Evolutionary conservation across 2,888 invertebrate species (phyloP), one percentile per base, ranked within the genome.

Genomic region (Gerris lacustris): DNA sequence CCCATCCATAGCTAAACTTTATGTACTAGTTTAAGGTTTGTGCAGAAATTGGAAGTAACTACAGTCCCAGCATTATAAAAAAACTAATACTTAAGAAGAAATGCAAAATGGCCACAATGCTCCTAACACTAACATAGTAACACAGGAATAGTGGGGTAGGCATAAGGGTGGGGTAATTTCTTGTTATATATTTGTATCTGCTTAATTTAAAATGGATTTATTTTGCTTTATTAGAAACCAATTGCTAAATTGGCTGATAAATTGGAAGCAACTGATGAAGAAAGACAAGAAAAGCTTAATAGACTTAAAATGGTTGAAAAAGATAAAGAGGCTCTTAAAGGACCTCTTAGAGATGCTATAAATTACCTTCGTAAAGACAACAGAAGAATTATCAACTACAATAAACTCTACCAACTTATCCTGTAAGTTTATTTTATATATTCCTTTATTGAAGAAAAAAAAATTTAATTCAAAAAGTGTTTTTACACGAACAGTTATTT

Each of bases 361-460:
- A 86, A 88, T 67, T 89, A 87, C 77, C 83, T 98, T 76, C 87
- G 87, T 75, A 79, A 87, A 31, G 92, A 95, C 79, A 99, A 99
- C 79, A 84, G 84, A 5, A 82, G 89, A 1, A 84, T 86, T 2
- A 82, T 85, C 69, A 85, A 86, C 4, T 87, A 88, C 77, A 92
- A 92, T 81, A 84, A 86, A 76, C 79, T 90, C 45, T 85, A 86
- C 75, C 92, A 94, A 80, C 86, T 86, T 77, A 84, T 87, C 77
- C 83, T 86, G 87, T 87, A 77, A 82, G 84, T 79, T 67, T 63
- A 71, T 15, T 66, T 18, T 62, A 62, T 62, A n/a, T 62, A n/a
- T n/a, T 62, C 15, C 62, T 62, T 62, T 62, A 71, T 70, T 55
- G 67, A 31, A 76, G 76, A 67, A 67, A 73, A 63, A 76, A 76